A percentile compares a stretch with the other conserved stretches of the same genome.
Conservation (phyloP, 2,113 vertebrate genomes). For the Silurus glanis region DNA sequence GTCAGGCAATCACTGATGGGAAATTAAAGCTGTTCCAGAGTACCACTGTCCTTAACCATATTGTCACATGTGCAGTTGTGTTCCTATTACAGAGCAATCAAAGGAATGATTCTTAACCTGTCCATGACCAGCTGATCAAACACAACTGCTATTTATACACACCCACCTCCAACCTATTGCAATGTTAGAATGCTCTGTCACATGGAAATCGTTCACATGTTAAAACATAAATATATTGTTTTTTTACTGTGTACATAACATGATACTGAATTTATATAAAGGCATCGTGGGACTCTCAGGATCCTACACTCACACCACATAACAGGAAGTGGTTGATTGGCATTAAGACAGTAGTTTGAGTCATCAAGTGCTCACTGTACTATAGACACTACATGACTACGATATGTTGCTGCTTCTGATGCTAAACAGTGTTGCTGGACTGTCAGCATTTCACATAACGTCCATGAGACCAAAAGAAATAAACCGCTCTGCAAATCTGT, state of each 20-base stretch:
- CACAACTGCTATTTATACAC: conserved; percentile 29
- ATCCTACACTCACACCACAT: conserved; percentile 37
- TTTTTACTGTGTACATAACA: conserved; percentile 4
- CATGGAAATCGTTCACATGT: not conserved
- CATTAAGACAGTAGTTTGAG: conserved; percentile 27
- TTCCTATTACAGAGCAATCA: conserved; percentile 9
- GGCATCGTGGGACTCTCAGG: conserved; percentile 15
- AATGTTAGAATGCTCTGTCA: not conserved
- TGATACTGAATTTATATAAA: not conserved
- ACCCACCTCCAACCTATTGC: not conserved
- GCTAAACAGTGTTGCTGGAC: not conserved
- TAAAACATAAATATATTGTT: not conserved
- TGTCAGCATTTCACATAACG: conserved; percentile 22
- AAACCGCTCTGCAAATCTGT: not conserved
- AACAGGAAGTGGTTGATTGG: conserved; percentile 41
- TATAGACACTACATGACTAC: not conserved
- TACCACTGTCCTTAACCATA: conserved; percentile 35
- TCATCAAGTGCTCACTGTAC: conserved; percentile 8
- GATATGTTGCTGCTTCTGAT: not conserved
- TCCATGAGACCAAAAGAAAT: not conserved
- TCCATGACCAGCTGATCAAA: conserved; percentile 25
- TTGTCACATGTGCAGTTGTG: conserved; percentile 33
- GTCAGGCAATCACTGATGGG: conserved; percentile 66
- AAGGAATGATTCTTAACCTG: not conserved
- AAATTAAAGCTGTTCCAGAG: conserved; percentile 62